Conservation (phyloP, 2,888 invertebrate genomes). For the Sturmia bella region DNA sequence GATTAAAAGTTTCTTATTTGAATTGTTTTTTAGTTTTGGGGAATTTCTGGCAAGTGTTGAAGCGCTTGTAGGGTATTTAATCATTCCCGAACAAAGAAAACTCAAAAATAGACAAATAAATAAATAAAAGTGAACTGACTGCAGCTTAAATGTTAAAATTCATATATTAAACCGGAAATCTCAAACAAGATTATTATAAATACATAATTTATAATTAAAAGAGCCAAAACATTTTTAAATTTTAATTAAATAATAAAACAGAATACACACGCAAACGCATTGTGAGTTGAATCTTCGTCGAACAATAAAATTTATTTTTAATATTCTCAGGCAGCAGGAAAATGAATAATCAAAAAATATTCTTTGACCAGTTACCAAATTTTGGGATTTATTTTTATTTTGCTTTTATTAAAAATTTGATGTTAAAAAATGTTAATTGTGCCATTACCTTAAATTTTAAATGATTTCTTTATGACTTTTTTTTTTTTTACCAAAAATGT, state of each 20-base stretch:
- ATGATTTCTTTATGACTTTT: slow-evolving; percentile 5
- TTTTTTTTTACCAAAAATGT: slow-evolving; percentile 24
- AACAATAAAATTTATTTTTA: slow-evolving; percentile 4
- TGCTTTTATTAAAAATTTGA: neutral
- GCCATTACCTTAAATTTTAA: neutral
- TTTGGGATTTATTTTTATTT: neutral
- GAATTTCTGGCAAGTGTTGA: too few relatives aligned
- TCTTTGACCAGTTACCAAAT: neutral
- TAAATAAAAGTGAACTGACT: slow-evolving; percentile 6
- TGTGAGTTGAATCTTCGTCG: neutral
- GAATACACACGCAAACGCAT: neutral
- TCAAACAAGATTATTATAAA: slow-evolving; percentile 30
- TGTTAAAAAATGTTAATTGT: neutral
- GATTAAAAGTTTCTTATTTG: too few relatives aligned
- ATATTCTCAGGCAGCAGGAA: slow-evolving; percentile 7
- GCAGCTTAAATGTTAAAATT: slow-evolving; percentile 41
- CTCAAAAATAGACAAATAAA: neutral
- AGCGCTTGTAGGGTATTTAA: slow-evolving; percentile 18
- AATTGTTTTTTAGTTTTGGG: too few relatives aligned
- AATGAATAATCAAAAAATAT: slow-evolving; percentile 8
- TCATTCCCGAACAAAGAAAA: neutral
- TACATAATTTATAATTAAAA: slow-evolving; percentile 27
- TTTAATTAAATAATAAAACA: slow-evolving; percentile 7
- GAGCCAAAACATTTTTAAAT: neutral
- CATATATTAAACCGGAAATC: slow-evolving; percentile 44